phyloP scores from a whole-genome alignment of 2,113 vertebrate species.

The Sterrhoptilus dennistouni region DNA sequence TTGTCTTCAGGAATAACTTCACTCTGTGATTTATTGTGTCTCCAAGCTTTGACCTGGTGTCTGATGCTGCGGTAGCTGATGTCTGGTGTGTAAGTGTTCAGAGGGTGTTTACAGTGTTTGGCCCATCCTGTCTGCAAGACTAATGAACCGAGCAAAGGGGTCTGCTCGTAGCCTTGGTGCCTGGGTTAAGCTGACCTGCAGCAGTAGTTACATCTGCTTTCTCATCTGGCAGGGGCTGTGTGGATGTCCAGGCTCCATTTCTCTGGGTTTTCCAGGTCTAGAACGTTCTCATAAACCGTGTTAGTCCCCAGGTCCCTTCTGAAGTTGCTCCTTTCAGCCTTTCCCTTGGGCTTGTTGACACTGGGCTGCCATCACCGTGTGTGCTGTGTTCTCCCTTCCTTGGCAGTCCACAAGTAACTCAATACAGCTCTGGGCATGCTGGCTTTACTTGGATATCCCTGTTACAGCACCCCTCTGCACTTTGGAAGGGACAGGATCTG shows the following conservation, averaged over 20 bases:
- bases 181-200: background rate
- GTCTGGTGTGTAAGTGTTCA: background rate
- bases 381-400: background rate
- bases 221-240: background rate
- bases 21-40: background rate
- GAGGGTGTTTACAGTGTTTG: background rate
- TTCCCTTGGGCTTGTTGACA: background rate
- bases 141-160: background rate
- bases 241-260: background rate
- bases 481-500: rapidly evolving
- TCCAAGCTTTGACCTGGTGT: background rate
- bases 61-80: background rate
- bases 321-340: background rate
- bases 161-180: rapidly evolving
- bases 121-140: background rate
- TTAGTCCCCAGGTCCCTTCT: background rate
- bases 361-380: background rate
- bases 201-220: background rate
- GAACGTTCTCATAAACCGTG: background rate
- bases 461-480: rapidly evolving
- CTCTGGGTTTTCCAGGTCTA: background rate
- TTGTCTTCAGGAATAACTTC: background rate
- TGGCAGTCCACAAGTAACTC: rapidly evolving
- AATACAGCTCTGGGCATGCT: background rate
- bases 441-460: background rate